Percentiles rank a stretch among this genome's conserved stretches.
Conservation (phyloP, 2,888 invertebrate species). For the Rhaphigaster nebulosa region DNA sequence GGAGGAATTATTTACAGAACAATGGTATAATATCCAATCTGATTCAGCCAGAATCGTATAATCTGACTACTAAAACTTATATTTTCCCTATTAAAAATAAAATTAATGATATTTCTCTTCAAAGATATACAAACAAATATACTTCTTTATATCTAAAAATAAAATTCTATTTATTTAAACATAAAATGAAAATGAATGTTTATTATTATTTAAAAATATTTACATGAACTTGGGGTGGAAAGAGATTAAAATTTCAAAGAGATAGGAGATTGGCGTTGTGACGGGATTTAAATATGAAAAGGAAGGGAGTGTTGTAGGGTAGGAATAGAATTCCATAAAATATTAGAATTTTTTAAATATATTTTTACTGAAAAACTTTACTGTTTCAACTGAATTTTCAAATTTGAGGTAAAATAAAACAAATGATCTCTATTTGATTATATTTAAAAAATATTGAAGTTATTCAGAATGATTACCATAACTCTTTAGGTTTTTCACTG, state of each 20-base stretch:
- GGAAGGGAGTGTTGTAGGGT: neutral
- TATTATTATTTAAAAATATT: no score
- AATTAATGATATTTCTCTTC: no score
- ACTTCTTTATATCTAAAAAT: no score
- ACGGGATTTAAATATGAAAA: neutral
- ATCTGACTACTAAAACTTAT: neutral
- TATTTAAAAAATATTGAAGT: neutral
- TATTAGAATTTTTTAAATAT: neutral
- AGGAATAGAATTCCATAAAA: neutral
- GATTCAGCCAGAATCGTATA: neutral
- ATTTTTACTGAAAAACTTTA: neutral
- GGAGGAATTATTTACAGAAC: neutral
- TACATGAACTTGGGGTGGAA: no score
- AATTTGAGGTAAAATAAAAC: neutral
- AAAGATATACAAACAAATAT: no score
- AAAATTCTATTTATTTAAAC: no score
- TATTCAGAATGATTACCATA: neutral
- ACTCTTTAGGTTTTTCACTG: neutral
- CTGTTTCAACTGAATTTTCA: neutral
- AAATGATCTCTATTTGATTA: neutral
- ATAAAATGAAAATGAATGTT: no score
- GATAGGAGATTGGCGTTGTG: neutral
- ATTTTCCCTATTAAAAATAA: neutral
- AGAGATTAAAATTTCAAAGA: no score
- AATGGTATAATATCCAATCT: neutral